Percentiles rank a stretch among this genome's conserved stretches.
Conservation (phyloP, 2,888 invertebrate species). For the Leistus spinibarbis region DNA sequence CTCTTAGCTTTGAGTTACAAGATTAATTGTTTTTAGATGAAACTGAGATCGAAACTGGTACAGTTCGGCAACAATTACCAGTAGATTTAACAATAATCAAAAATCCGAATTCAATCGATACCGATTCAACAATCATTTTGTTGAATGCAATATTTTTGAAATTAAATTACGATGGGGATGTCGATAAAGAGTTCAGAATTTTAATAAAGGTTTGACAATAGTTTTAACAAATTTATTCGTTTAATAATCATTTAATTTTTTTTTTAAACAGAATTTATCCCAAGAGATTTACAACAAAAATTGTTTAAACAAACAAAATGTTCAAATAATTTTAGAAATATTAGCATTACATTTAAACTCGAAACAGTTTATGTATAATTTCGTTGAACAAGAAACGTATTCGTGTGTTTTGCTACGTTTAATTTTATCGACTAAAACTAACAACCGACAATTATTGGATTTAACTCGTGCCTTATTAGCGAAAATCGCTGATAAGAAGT, state of each 20-base stretch:
- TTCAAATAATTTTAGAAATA: constrained; percentile 15
- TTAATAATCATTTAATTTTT: background rate
- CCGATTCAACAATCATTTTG: background rate
- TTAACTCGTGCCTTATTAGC: constrained; percentile 42
- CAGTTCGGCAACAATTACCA: constrained; percentile 13
- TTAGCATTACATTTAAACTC: constrained; percentile 9
- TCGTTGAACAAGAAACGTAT: constrained; percentile 38
- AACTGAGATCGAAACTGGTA: constrained; percentile 12
- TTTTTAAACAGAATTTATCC: constrained; percentile 10
- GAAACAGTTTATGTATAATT: constrained; percentile 1
- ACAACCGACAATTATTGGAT: constrained; percentile 32
- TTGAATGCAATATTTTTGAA: constrained; percentile 37
- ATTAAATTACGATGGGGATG: constrained; percentile 49
- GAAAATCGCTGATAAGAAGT: constrained; percentile 39
- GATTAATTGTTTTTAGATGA: constrained; percentile 31
- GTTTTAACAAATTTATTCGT: background rate
- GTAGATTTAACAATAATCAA: background rate
- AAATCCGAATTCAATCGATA: background rate
- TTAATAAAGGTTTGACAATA: constrained; percentile 51
- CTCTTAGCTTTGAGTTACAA: no score
- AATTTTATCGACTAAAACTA: constrained; percentile 47
- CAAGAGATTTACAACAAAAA: constrained; percentile 22
- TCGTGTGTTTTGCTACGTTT: constrained; percentile 50
- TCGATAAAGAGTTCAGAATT: constrained; percentile 49
- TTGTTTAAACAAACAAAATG: background rate